phyloP scores from a whole-genome alignment of 2,113 vertebrate species.

The Prionailurus bengalensis region DNA sequence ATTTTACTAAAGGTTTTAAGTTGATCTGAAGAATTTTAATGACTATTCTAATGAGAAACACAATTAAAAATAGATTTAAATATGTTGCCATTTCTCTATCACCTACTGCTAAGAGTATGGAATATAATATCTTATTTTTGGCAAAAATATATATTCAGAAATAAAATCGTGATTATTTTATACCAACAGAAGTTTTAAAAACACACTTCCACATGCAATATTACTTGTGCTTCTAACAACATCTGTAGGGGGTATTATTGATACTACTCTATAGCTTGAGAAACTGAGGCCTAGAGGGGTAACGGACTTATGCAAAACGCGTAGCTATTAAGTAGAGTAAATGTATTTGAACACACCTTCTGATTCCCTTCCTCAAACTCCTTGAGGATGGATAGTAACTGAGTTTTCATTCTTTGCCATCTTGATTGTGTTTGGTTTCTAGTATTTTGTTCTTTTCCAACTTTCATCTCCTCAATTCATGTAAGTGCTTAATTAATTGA shows the following conservation, averaged over 20 bases:
- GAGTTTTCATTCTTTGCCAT: not conserved
- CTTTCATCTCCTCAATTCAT: not conserved
- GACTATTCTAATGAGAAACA: constrained; percentile 13
- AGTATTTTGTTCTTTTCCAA: not conserved
- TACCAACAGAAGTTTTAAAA: not conserved
- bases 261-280: not conserved
- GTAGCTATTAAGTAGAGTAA: not conserved
- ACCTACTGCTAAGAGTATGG: not conserved
- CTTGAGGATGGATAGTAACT: not conserved
- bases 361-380: not conserved
- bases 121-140: not conserved
- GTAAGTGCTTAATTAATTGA: not conserved
- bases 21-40: constrained; percentile 62
- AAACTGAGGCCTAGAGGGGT: not conserved
- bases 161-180: constrained; percentile 9
- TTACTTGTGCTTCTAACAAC: not conserved
- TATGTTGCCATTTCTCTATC: constrained; percentile 1
- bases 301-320: not conserved
- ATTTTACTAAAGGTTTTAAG: constrained; percentile 55
- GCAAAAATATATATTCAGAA: not conserved
- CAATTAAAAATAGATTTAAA: constrained; percentile 58
- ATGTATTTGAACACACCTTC: not conserved
- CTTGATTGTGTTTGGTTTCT: not conserved
- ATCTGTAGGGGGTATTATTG: not conserved
- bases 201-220: not conserved